A percentile compares a stretch with the other conserved stretches of the same genome.
These are phyloP conservation scores for Rhabdophis nuchalis DNA, from an alignment of 2,797 vertebrate genomes.

Conservation along the genomic window DNA sequence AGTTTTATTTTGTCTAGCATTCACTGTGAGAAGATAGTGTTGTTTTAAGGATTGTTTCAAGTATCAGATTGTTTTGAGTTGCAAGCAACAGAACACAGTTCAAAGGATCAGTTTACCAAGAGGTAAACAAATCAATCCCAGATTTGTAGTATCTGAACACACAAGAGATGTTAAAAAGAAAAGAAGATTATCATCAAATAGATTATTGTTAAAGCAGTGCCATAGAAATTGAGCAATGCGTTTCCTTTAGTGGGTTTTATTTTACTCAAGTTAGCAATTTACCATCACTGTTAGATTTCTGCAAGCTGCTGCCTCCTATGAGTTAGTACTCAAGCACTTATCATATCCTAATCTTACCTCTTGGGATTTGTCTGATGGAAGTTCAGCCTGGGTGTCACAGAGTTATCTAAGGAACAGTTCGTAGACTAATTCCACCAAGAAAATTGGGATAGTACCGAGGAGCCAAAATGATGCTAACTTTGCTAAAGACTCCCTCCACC, in stretches of 20 bases:
- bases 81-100: constrained; percentile 11
- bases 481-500: background rate
- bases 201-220: background rate
- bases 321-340: background rate
- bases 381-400: background rate
- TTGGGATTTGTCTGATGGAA: background rate
- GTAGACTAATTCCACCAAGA: background rate
- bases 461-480: background rate
- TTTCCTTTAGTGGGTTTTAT: background rate
- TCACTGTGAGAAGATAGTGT: background rate
- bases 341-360: background rate
- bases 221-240: background rate
- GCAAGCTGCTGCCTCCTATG: background rate
- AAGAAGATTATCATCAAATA: constrained; percentile 2
- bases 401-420: background rate
- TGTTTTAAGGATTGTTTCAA: constrained; percentile 16
- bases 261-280: background rate
- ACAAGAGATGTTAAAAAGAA: constrained; percentile 5
- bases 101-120: constrained; percentile 7
- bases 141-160: constrained; percentile 11
- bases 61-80: background rate
- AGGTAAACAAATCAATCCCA: constrained; percentile 23
- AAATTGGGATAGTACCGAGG: background rate
- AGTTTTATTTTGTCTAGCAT: background rate
- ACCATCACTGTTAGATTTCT: background rate